These are phyloP conservation scores for Macrotrachela quadricornifera DNA, from an alignment of 1,140 invertebrate species.

Conservation along the genomic window DNA sequence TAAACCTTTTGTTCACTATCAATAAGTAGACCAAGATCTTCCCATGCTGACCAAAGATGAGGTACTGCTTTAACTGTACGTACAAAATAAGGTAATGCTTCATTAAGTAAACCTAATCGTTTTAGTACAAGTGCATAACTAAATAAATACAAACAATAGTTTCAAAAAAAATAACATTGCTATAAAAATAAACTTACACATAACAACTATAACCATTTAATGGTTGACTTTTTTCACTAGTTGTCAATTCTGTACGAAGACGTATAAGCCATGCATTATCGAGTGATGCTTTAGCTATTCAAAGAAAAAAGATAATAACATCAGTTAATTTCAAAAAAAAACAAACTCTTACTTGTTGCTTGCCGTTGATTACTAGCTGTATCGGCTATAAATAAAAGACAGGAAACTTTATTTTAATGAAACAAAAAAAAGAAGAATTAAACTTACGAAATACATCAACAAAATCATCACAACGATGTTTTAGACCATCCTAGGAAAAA, in stretches of 20 bases:
- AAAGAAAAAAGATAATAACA: too few species aligned
- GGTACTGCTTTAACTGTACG: conserved; percentile 54
- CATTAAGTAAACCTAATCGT: conserved; percentile 52
- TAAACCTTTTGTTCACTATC: conserved; percentile 45
- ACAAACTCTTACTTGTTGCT: not conserved
- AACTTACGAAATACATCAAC: conserved; percentile 4
- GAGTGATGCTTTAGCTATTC: too few species aligned
- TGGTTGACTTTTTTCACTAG: not conserved
- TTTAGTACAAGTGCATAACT: conserved; percentile 63
- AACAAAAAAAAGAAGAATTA: not conserved
- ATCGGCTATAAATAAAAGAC: not conserved
- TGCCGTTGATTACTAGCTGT: not conserved
- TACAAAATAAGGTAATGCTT: conserved; percentile 51
- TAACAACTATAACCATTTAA: conserved; percentile 2
- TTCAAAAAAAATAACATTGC: too few species aligned
- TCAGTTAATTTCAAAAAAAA: too few species aligned
- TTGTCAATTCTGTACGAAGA: conserved; percentile 15
- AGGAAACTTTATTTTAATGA: not conserved
- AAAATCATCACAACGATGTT: conserved; percentile 4
- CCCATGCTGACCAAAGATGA: conserved; percentile 73
- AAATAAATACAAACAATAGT: not conserved
- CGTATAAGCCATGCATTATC: not conserved
- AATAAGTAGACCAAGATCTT: conserved; percentile 64
- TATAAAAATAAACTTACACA: not conserved
- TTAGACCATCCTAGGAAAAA: not conserved